Evolutionary conservation across 2,888 invertebrate genomes (phyloP).

Genomic region (Aleiodes alternator): DNA sequence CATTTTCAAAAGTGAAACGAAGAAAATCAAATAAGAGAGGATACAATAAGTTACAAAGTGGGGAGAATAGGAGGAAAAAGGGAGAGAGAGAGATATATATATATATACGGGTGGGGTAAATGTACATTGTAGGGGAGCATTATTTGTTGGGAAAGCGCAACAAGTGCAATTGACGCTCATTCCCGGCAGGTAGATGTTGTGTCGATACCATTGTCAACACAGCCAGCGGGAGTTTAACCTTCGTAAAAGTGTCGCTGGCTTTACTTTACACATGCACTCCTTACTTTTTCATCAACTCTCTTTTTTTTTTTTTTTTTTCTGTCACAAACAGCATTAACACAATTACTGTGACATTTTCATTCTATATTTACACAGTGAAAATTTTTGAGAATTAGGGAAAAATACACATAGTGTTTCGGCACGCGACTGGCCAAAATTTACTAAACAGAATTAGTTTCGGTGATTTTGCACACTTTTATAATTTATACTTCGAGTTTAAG

Average conservation of each 20-base stretch:
- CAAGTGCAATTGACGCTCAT: constrained; percentile 54
- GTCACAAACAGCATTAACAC: constrained; percentile 42
- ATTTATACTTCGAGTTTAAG: background rate
- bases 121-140: constrained; percentile 21
- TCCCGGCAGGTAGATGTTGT: constrained; percentile 55
- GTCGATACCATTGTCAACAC: constrained; percentile 49
- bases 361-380: background rate
- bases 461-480: background rate
- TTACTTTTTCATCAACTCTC: constrained; percentile 35
- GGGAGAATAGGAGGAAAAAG: background rate
- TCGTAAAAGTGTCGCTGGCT: constrained; percentile 40
- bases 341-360: constrained; percentile 20
- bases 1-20: constrained; percentile 1
- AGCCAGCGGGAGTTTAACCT: constrained; percentile 48
- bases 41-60: background rate
- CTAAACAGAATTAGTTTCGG: constrained; percentile 28
- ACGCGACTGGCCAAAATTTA: constrained; percentile 28
- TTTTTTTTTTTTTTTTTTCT: constrained; percentile 24
- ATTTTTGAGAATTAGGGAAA: background rate
- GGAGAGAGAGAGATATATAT: background rate
- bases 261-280: constrained; percentile 48
- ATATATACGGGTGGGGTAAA: background rate
- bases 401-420: background rate
- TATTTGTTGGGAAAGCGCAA: constrained; percentile 43
- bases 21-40: constrained; percentile 22